Evolutionary conservation across 2,797 vertebrate species (phyloP).

Genomic region (Pangasius larnaudii): DNA sequence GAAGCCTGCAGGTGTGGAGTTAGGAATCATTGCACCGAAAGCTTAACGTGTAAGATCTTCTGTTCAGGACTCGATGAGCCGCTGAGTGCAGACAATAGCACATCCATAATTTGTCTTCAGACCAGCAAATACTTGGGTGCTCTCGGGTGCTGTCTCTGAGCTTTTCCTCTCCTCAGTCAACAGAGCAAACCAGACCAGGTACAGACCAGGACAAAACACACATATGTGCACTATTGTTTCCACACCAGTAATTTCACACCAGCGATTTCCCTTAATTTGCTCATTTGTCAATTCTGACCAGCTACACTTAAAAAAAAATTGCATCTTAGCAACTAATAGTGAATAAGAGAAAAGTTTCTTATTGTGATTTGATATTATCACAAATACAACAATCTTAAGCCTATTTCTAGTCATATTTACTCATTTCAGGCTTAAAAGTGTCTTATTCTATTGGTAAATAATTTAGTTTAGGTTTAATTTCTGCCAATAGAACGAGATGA

Average conservation of each 20-base stretch:
- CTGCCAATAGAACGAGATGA: background rate
- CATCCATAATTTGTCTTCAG: background rate
- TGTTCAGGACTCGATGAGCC: background rate
- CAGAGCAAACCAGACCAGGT: background rate
- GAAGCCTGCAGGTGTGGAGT: background rate
- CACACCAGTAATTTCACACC: background rate
- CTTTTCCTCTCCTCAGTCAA: background rate
- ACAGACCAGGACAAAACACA: background rate
- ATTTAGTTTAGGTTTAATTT: background rate
- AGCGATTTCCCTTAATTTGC: background rate
- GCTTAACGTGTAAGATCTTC: background rate
- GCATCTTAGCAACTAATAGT: background rate
- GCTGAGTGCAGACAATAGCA: background rate
- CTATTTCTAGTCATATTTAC: background rate
- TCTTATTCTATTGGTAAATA: background rate
- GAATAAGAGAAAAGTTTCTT: background rate
- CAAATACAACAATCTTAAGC: background rate
- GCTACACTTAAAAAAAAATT: background rate
- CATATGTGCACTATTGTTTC: too few species aligned
- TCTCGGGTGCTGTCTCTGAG: constrained; percentile 3
- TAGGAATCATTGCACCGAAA: background rate
- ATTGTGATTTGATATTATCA: too few species aligned
- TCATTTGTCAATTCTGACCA: background rate
- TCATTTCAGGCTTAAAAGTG: background rate
- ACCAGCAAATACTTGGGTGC: background rate